phyloP scores from a whole-genome alignment of 2,888 invertebrate species.

The Caenorhabditis doughertyi region DNA sequence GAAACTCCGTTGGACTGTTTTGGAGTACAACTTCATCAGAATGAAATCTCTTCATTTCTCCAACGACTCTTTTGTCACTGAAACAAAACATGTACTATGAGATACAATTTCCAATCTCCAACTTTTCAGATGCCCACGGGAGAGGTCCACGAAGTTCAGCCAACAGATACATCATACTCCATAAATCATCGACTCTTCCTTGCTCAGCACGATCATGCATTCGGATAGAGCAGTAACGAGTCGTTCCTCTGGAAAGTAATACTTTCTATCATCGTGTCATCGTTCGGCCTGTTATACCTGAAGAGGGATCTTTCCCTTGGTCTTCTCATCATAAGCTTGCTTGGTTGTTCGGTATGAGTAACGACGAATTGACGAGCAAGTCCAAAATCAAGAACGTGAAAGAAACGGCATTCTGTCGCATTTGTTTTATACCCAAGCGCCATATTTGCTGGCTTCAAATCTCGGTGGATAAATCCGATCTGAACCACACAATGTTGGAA shows the following conservation, averaged over 20 bases:
- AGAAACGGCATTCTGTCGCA: too few relatives aligned
- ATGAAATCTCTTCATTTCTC: conserved; percentile 67
- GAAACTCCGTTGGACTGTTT: conserved; percentile 71
- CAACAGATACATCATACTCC: too few relatives aligned
- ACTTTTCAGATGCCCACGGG: conserved; percentile 72
- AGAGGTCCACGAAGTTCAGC: conserved; percentile 74
- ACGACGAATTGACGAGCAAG: too few relatives aligned
- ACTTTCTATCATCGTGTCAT: too few relatives aligned
- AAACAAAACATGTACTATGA: conserved; percentile 14
- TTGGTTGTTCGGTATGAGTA: too few relatives aligned
- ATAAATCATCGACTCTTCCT: conserved; percentile 76
- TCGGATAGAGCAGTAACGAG: conserved; percentile 70
- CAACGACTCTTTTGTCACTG: conserved; percentile 72
- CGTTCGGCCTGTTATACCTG: too few relatives aligned
- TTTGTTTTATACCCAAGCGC: too few relatives aligned
- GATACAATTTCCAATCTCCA: neutral
- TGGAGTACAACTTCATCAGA: conserved; percentile 70
- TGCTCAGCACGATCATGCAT: conserved; percentile 74
- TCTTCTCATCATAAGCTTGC: too few relatives aligned
- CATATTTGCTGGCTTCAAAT: conserved; percentile 72
- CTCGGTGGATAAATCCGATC: conserved; percentile 72
- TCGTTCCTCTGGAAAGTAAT: conserved; percentile 67
- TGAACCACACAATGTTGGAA: conserved; percentile 42
- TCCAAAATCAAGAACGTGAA: too few relatives aligned
- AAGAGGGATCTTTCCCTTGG: too few relatives aligned